Conservation (phyloP, 2,797 vertebrate genomes). For the Coendou prehensilis region DNA sequence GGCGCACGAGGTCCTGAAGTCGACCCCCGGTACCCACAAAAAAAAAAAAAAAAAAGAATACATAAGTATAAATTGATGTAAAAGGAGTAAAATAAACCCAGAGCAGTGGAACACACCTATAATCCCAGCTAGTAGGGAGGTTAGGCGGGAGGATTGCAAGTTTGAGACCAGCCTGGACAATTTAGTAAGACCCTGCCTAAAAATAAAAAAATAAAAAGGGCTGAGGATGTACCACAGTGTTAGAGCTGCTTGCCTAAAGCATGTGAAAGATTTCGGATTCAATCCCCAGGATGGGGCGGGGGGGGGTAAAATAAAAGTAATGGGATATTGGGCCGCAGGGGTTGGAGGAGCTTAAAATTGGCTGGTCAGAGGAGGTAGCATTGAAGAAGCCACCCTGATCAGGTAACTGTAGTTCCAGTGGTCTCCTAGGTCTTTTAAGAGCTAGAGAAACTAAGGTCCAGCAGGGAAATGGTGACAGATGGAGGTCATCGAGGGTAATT, state of each 20-base stretch:
- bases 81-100: neutral
- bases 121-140: neutral
- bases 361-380: neutral
- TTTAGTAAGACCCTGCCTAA: neutral
- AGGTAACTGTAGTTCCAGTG: neutral
- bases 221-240: neutral
- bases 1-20: too few relatives aligned
- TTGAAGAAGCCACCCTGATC: neutral
- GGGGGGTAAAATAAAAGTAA: neutral
- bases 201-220: neutral
- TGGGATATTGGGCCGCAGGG: neutral
- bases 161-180: neutral
- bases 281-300: neutral
- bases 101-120: neutral
- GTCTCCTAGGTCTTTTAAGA: neutral
- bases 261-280: neutral
- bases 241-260: neutral
- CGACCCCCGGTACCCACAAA: too few relatives aligned
- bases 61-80: neutral
- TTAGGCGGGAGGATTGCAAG: neutral
- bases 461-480: constrained; percentile 44
- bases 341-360: neutral
- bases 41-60: neutral
- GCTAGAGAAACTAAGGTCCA: constrained; percentile 12
- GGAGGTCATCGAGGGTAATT: constrained; percentile 67